These are phyloP conservation scores for Ptychodera flava DNA, from an alignment of 35 echinoderm and acorn worm genomes.

Conservation along the genomic window DNA sequence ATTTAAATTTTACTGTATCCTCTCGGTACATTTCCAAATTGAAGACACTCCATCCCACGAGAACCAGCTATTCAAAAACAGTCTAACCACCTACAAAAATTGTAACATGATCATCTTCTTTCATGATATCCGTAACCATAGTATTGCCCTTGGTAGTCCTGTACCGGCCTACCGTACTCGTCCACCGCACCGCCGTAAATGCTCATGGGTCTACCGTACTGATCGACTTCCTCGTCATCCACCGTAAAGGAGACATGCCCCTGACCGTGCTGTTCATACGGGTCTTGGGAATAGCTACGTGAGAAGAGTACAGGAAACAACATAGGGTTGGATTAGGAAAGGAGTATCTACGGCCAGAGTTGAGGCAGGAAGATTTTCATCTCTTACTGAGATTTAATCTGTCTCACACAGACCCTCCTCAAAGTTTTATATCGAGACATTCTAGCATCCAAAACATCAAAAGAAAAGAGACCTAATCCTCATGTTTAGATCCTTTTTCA, in stretches of 20 bases:
- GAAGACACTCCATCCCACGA: no score
- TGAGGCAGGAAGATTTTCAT: neutral
- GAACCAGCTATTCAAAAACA: no score
- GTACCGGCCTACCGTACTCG: constrained; percentile 45
- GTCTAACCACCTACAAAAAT: no score
- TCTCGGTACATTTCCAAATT: no score
- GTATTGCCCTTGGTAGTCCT: constrained; percentile 24
- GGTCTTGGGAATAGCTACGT: constrained; percentile 44
- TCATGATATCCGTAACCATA: constrained; percentile 28
- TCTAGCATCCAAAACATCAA: no score
- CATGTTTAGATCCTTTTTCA: no score
- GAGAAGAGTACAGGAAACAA: neutral
- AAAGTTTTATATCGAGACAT: no score
- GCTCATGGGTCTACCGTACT: constrained; percentile 53
- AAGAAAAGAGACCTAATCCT: no score
- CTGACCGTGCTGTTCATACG: constrained; percentile 28
- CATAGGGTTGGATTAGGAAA: neutral
- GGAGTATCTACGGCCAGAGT: neutral
- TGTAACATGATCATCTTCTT: neutral
- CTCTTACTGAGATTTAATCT: neutral
- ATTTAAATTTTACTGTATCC: no score
- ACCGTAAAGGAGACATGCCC: constrained; percentile 29
- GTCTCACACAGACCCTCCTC: neutral
- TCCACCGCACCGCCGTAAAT: constrained; percentile 41
- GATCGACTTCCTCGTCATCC: constrained; percentile 49